Evolutionary conservation across 2,797 vertebrate genomes (phyloP), one percentile per base, ranked within the genome.

Genomic region (Meriones psammophilus): DNA sequence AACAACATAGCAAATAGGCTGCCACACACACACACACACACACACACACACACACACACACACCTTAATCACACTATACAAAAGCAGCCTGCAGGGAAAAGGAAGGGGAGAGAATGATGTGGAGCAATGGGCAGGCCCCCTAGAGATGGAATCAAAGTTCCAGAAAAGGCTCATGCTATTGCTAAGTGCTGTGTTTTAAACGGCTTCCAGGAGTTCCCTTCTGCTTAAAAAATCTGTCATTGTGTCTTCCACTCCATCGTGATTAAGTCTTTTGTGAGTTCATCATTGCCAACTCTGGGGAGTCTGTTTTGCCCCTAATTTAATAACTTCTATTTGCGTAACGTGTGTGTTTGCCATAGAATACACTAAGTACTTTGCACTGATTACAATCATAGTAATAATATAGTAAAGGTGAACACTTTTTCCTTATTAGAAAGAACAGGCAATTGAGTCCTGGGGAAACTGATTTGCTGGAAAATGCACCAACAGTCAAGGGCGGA

Each of bases 251-350:
- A 24, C 74, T 94, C 79, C 15, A 50, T 91, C 69, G 60, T 0
- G 10, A 97, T 94, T 74, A 92, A 94, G 62, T 54, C 92, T 92
- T 92, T 86, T 95, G 77, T 83, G 58, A 8, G 36, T 89, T 94
- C 85, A 96, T 79, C 46, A 83, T 2, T 77, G 64, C 33, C 93
- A 84, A 79, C 69, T 58, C 26, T 68, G 18, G 76, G 87, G 90
- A 66, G 69, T 89, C 78, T 77, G 92, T 85, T 88, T 76, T 77
- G 60, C 33, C 39, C 88, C 88, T 91, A 50, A 97, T 94, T 95
- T 20, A 92, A 64, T 96, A 96, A 97, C 93, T 89, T 60, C 69
- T 66, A 80, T 50, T 91, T 87, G 42, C 33, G 84, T 91, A 91
- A 96, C 33, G 62, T 8, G 10, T 36, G 1, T 74, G 91, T 83